Evolutionary conservation across 2,113 vertebrate species (phyloP).

Genomic region (Ageneiosus marmoratus): DNA sequence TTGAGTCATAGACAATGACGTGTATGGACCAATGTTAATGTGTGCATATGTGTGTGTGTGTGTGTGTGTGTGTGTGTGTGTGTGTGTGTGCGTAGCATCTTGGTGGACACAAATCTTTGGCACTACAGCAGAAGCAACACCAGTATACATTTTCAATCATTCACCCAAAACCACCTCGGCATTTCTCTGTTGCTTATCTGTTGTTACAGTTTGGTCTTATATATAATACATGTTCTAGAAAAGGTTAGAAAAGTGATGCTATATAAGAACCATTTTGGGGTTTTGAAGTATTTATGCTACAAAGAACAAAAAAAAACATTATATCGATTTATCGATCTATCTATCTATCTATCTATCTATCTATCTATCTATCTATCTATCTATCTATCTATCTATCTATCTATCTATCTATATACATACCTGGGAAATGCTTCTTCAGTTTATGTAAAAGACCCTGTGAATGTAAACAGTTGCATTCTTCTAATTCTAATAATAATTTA

Average conservation of each 20-base stretch:
- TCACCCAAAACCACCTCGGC: background rate
- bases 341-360: too few relatives aligned
- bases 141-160: background rate
- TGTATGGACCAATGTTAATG: too few relatives aligned
- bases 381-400: too few relatives aligned
- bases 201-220: background rate
- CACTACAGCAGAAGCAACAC: constrained; percentile 13
- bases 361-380: too few relatives aligned
- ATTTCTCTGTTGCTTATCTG: background rate
- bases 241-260: background rate
- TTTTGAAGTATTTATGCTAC: background rate
- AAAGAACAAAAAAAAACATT: background rate
- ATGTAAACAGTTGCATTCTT: background rate
- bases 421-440: background rate
- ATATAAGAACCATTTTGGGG: background rate
- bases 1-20: background rate
- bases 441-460: background rate
- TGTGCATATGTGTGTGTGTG: background rate
- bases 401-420: too few relatives aligned
- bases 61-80: background rate
- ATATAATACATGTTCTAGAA: background rate
- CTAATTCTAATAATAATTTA: background rate
- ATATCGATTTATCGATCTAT: too few relatives aligned
- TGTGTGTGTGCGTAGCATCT: constrained; percentile 6
- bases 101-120: constrained; percentile 43